Base-by-base conservation (phyloP, 2,888 invertebrate genomes). In the Athetis lepigone region DNA sequence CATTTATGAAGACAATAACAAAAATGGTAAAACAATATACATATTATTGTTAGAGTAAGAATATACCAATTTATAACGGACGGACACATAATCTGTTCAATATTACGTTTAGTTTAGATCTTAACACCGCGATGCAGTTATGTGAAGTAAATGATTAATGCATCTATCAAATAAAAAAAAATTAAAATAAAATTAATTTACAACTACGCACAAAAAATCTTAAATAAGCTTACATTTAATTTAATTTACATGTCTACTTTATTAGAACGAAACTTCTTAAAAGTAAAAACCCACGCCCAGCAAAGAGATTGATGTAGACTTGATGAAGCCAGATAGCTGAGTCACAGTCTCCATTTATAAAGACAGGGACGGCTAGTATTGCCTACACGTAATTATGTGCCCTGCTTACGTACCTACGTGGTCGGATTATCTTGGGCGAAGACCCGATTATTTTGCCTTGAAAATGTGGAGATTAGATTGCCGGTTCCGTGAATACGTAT, bases 301-400 rank as follows among this genome's bases (percentile, higher is more conserved):
- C 57, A 70, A 77, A 79, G 83, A 77, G 77, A 81, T 83, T 81
- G 81, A 81, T 81, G 77, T 74, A 61, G 63, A 68, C 70, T 74
- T 77, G 78, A 80, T 81, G 75, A 80, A 81, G 69, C 66, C 51
- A 77, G 70, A 75, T 66, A 68, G 80, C 80, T 68, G 78, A 77
- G 75, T 83, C 81, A 83, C 59, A 66, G 58, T 47, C 78, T 68
- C 74, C 70, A 68, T 81, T 77, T 80, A 77, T 81, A 75, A 81
- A 62, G 73, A 77, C 75, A 74, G 69, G 80, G 70, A 70, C 59
- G 59, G 67, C 60, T 79, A 67, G 55, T 61, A 77, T 80, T 72
- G 70, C 73, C 67, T 74, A 62, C 74, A 52, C 67, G 69, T 79
- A 77, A 83, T 83, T 70, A 83, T 66, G 71, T 76, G 27, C 58